Percentiles rank a stretch among this genome's conserved stretches.
These are phyloP conservation scores for Esox masquinongy DNA, from an alignment of 2,797 vertebrate species.

Conservation along the genomic window DNA sequence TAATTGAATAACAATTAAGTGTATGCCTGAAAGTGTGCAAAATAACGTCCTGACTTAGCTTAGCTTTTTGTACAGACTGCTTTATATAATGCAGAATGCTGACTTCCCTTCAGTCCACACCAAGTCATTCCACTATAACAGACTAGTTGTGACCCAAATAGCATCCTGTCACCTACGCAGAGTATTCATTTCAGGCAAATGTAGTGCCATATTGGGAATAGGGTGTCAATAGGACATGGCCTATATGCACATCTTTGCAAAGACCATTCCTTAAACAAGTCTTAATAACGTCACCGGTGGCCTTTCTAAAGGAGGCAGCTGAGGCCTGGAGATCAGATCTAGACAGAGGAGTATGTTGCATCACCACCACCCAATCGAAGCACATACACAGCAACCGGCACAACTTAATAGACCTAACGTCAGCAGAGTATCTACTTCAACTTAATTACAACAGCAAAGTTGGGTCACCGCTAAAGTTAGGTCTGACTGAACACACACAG, in stretches of 20 bases:
- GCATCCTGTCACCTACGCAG: background rate
- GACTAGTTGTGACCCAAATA: background rate
- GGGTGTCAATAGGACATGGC: background rate
- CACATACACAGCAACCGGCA: background rate
- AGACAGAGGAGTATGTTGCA: background rate
- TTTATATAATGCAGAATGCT: background rate
- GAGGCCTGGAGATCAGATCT: background rate
- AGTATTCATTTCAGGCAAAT: background rate
- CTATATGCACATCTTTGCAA: background rate
- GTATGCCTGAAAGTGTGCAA: background rate
- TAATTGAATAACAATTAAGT: too few species aligned
- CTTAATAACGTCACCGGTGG: background rate
- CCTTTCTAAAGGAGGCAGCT: background rate
- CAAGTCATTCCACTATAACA: background rate
- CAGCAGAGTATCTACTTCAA: too few species aligned
- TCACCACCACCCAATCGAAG: background rate
- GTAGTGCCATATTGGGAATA: background rate
- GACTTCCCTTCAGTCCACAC: background rate
- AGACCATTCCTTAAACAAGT: background rate
- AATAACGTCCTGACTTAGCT: too few species aligned
- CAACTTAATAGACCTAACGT: background rate
- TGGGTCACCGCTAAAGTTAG: slow-evolving; percentile 1
- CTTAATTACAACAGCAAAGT: background rate
- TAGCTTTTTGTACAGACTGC: background rate
- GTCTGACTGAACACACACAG: background rate